phyloP scores from a whole-genome alignment of 2,888 invertebrate genomes.

The Atherix ibis region DNA sequence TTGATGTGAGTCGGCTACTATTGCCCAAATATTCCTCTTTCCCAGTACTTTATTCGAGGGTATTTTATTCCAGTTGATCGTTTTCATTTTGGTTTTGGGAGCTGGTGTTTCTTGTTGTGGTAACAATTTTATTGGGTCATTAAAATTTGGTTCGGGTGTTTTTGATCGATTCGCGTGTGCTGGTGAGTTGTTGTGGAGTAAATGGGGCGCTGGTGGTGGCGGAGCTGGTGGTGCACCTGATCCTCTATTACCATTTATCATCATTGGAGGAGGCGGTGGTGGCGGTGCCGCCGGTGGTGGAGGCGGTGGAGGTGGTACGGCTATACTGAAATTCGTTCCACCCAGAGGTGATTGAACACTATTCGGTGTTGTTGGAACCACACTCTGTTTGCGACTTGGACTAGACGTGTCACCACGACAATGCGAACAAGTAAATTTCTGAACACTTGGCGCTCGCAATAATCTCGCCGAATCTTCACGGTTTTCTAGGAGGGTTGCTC shows the following conservation, averaged over 20 bases:
- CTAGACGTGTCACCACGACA: constrained; percentile 41
- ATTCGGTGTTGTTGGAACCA: constrained; percentile 15
- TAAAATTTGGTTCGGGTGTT: constrained; percentile 18
- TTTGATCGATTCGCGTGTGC: constrained; percentile 14
- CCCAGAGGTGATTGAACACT: constrained; percentile 12
- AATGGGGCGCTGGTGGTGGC: constrained; percentile 32
- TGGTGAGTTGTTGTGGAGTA: constrained; percentile 17
- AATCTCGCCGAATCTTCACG: constrained; percentile 74
- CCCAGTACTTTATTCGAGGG: constrained; percentile 82
- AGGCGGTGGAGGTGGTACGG: constrained; percentile 36
- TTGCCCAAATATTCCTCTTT: constrained; percentile 84
- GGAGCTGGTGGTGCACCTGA: constrained; percentile 15
- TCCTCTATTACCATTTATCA: constrained; percentile 11
- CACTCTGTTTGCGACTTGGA: constrained; percentile 46
- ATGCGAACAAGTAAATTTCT: constrained; percentile 42
- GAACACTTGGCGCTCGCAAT: constrained; percentile 58
- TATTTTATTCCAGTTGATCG: constrained; percentile 95
- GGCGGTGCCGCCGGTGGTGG: constrained; percentile 33
- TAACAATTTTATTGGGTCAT: constrained; percentile 36
- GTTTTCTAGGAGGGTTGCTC: constrained; percentile 74
- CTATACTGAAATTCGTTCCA: constrained; percentile 6
- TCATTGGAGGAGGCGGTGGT: constrained; percentile 25
- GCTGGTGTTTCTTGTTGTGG: constrained; percentile 86
- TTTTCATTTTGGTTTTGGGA: constrained; percentile 94
- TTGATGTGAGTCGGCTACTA: constrained; percentile 72